Percentiles rank a stretch among this genome's conserved stretches.
phyloP scores from a whole-genome alignment of 2,888 invertebrate genomes.

The Hetaerina titia region DNA sequence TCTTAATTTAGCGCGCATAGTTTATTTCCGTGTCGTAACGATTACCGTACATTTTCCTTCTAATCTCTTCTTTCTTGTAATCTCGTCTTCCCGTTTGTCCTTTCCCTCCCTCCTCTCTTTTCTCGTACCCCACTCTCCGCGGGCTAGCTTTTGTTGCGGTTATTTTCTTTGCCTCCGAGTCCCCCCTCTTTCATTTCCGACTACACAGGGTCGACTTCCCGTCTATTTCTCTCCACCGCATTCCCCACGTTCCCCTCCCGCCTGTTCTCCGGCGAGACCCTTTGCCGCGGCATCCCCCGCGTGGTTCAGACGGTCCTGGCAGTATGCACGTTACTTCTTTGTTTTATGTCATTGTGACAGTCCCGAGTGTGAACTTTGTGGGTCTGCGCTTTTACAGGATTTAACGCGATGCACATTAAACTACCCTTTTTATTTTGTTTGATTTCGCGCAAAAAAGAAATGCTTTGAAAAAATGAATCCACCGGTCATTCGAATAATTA shows the following conservation, averaged over 20 bases:
- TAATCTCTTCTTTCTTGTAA: background rate
- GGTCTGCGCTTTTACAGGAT: background rate
- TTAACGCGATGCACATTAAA: background rate
- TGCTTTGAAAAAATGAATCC: background rate
- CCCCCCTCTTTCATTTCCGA: background rate
- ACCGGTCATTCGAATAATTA: background rate
- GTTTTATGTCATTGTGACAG: background rate
- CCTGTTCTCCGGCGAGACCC: no score
- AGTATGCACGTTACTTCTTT: no score
- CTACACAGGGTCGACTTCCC: background rate
- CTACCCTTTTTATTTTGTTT: background rate
- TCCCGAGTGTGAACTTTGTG: background rate
- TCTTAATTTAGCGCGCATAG: no score
- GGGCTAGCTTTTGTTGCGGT: background rate
- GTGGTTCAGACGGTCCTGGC: no score
- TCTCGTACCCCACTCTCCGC: no score
- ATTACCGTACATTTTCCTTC: background rate
- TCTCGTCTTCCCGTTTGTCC: background rate
- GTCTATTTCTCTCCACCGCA: background rate
- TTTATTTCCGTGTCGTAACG: no score
- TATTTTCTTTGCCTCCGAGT: background rate
- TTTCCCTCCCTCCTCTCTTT: background rate
- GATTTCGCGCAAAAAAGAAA: background rate
- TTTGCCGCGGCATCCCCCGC: no score
- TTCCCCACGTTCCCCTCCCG: background rate